Evolutionary conservation across 2,888 invertebrate species (phyloP).

Genomic region (Pheosia gnoma): DNA sequence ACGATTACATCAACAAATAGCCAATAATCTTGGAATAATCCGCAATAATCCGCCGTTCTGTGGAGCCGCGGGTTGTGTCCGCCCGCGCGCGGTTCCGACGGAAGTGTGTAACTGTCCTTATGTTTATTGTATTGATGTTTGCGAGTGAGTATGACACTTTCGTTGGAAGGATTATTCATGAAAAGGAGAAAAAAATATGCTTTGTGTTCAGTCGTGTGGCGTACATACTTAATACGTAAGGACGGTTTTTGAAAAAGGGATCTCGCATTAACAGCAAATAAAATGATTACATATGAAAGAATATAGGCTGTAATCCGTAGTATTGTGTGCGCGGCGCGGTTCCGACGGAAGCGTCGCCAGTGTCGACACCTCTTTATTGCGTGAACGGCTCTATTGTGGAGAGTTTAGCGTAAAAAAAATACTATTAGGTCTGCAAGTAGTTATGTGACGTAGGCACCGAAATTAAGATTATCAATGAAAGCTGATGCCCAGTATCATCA

Average conservation of each 20-base stretch:
- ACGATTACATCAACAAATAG: slow-evolving; percentile 6
- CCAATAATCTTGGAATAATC: slow-evolving; percentile 12
- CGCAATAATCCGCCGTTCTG: slow-evolving; percentile 14
- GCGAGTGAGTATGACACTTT: slow-evolving; percentile 3
- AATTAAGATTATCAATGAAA: too few relatives aligned
- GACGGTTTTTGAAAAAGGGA: too few relatives aligned
- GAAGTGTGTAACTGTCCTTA: slow-evolving; percentile 8
- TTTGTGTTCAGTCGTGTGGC: neutral
- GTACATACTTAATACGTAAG: neutral
- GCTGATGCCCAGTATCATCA: too few relatives aligned
- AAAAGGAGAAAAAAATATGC: neutral
- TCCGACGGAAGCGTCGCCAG: slow-evolving; percentile 14
- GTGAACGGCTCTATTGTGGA: too few relatives aligned
- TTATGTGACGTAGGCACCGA: too few relatives aligned
- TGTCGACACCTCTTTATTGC: too few relatives aligned
- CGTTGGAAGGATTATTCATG: slow-evolving; percentile 1
- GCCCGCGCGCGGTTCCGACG: slow-evolving; percentile 11
- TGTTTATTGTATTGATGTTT: neutral
- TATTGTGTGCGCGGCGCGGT: neutral
- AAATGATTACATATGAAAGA: slow-evolving; percentile 2
- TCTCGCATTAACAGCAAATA: neutral
- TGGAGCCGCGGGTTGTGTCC: neutral
- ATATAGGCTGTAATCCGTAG: neutral
- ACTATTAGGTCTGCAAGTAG: too few relatives aligned
- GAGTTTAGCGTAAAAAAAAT: too few relatives aligned